Evolutionary conservation across 2,888 invertebrate species (phyloP), one percentile per base, ranked within the genome.

Genomic region (Euplagia quadripunctaria): DNA sequence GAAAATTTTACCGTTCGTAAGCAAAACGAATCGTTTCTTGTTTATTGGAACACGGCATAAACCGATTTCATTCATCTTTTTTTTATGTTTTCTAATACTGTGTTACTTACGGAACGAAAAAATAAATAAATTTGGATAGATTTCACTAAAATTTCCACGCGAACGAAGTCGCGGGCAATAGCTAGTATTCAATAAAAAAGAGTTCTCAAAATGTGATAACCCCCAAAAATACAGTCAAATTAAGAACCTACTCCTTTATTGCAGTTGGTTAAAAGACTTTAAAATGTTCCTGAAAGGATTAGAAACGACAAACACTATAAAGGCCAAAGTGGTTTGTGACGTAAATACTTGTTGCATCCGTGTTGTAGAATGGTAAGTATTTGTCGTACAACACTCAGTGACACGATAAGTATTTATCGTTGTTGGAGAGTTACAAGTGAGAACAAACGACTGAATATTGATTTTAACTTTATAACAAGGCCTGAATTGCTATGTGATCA

Each of bases 261-360:
- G 55, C n/a, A 31, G 31, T 31, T 31, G 6, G 17, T 49, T 41
- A 41, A 31, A 51, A 16, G 4, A 31, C 41, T 52, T 17, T 17
- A 41, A 67, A 52, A 67, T 52, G 41, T 11, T 17, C 49, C 6
- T 4, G 14, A 7, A 51, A 20, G 31, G 20, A 14, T 49, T 16
- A 51, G 16, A 52, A 67, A 67, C 31, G 17, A 51, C 9, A 16
- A 17, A n/a, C 67, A 31, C 49, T 49, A 51, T 31, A 31, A 1
- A 4, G n/a, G n/a, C 51, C 49, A 17, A 64, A 65, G 52, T 42
- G 42, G 6, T 70, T 55, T 4, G 52, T 52, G 20, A 65, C 46
- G 31, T 43, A 55, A 64, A 43, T 65, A 64, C 70, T 71, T 71
- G 55, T 70, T 63, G 70, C 70, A 64, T 69, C 20, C 52, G 41